Evolutionary conservation across 2,113 vertebrate genomes (phyloP), one percentile per base, ranked within the genome.

Genomic region (Plestiodon gilberti): DNA sequence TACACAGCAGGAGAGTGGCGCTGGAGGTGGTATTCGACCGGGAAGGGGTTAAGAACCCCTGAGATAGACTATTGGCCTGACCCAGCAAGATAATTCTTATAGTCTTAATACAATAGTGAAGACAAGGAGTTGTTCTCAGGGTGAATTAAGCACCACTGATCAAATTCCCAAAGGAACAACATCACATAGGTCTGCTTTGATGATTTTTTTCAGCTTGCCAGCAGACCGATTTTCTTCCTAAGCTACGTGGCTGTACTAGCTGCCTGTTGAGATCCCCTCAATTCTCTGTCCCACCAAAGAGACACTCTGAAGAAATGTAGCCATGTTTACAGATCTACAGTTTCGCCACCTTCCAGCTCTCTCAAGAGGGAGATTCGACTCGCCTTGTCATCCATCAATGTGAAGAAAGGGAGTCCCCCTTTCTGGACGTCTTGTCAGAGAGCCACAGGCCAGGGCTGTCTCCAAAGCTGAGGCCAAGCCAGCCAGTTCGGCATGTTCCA

Each of bases 361-460:
- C 69, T 75, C 25, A 30, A 25, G 22, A 35, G 64, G 30, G 33
- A 35, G 17, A 55, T 13, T 40, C 62, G 78, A 38, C 38, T 55
- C 22, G 17, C 40, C 35, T 64, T 18, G 43, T 28, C 87, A 40
- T 78, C 81, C 65, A 71, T 71, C 74, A 73, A 6, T 25, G 20
- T 14, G 20, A 25, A 52, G 43, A 61, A 73, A 81, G 59, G 78
- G 57, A 78, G 59, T 52, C 43, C 65, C 57, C 20, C 75, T 83
- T 83, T 88, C 87, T n/a, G n/a, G 75, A 48, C 10, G 43, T 64
- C 81, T 62, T 62, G 78, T 79, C 81, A 74, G 40, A 30, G 40
- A 87, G 25, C 61, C 55, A 35, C 65, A 78, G 40, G 55, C 65
- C 18, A 3, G 43, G 35, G 48, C 52, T 33, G 33, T 52, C 25